Evolutionary conservation across 2,113 vertebrate species (phyloP).

Genomic region (Dermatemys mawii): DNA sequence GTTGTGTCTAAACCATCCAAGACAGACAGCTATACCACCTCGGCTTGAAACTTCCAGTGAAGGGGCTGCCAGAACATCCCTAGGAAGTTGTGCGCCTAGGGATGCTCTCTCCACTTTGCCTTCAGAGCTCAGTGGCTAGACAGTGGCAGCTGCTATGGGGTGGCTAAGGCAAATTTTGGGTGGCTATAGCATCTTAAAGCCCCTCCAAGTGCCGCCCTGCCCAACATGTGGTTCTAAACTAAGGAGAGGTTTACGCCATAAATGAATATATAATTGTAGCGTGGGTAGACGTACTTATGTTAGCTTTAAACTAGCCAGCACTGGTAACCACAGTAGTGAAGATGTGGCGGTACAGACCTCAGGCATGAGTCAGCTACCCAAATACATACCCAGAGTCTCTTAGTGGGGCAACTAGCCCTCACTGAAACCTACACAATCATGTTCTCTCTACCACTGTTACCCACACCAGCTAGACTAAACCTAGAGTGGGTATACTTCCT

Average conservation of each 20-base stretch:
- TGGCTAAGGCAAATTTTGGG: background rate
- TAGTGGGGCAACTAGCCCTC: background rate
- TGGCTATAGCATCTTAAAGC: background rate
- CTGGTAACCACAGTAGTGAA: background rate
- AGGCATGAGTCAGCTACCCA: background rate
- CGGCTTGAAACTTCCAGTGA: background rate
- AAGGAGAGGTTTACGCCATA: background rate
- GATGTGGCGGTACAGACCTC: background rate
- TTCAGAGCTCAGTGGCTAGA: too few species aligned
- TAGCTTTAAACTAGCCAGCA: background rate
- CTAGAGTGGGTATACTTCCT: background rate
- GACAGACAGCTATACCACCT: background rate
- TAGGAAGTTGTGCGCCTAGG: too few species aligned
- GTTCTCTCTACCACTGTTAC: accelerated
- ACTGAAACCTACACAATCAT: background rate
- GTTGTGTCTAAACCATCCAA: background rate
- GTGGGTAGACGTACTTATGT: background rate
- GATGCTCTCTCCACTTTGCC: too few species aligned
- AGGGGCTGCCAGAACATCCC: background rate
- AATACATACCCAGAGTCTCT: background rate
- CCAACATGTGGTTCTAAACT: background rate
- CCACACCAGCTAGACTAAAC: accelerated
- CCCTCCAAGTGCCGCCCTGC: background rate
- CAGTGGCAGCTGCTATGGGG: background rate
- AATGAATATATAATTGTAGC: background rate